Percentiles rank a stretch among this genome's conserved stretches.
These are phyloP conservation scores for Argyrosomus japonicus DNA, from an alignment of 2,113 vertebrate species.

Conservation along the genomic window DNA sequence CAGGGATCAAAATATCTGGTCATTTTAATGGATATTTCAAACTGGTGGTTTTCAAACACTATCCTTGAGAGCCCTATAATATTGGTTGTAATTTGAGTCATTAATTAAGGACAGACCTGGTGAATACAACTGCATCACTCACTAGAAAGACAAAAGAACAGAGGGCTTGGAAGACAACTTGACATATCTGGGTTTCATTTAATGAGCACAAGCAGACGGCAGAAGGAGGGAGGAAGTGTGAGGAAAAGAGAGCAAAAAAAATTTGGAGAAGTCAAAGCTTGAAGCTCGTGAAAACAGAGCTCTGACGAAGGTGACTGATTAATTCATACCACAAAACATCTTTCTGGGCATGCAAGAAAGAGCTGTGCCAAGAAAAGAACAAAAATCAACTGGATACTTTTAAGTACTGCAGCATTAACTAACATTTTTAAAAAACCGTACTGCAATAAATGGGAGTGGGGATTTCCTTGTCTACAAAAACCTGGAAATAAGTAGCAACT, in stretches of 20 bases:
- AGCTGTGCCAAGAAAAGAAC: neutral
- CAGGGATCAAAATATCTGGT: neutral
- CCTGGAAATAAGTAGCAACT: neutral
- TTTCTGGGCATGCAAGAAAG: neutral
- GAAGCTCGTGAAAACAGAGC: constrained; percentile 12
- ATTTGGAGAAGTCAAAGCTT: neutral
- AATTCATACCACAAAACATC: neutral
- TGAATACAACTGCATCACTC: constrained; percentile 13
- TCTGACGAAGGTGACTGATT: constrained; percentile 1
- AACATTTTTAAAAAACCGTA: neutral
- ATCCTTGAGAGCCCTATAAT: neutral
- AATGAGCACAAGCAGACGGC: constrained; percentile 26
- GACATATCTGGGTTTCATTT: constrained; percentile 38
- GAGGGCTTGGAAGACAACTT: neutral
- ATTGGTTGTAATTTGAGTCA: constrained; percentile 12
- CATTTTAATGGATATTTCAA: neutral
- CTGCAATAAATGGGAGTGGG: too few species aligned
- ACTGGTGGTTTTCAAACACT: neutral
- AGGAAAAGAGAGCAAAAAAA: neutral
- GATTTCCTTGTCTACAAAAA: neutral
- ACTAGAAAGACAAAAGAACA: constrained; percentile 14
- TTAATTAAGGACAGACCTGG: neutral
- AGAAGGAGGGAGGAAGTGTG: neutral
- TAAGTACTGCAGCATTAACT: neutral
- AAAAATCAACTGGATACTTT: neutral